Evolutionary conservation across 2,113 vertebrate genomes (phyloP), one percentile per base, ranked within the genome.

Genomic region (Gyps fulvus): DNA sequence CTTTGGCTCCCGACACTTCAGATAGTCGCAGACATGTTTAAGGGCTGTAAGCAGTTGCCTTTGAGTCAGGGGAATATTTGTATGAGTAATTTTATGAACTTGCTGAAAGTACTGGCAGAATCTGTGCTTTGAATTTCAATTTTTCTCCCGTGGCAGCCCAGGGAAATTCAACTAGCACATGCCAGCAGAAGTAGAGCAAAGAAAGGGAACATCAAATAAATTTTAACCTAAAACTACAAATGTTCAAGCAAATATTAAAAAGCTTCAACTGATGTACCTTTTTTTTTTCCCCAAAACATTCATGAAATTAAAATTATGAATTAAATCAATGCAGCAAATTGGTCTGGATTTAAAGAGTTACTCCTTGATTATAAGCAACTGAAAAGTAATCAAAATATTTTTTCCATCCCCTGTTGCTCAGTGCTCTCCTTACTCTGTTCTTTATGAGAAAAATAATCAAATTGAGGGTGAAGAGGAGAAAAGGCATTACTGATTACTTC

Each of bases 371-470:
- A 94, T 43, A 95, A 93, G 89, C 87, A 95, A 94, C 87, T 23
- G 57, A 85, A 94, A 97, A 93, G 79, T 91, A 97, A 97, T 97
- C 91, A 97, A 91, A 95, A 94, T 91, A 91, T 94, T 84, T 87
- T 95, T 93, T 72, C 71, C 81, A 87, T 85, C 95, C 91, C 91
- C 78, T 95, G 91, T 95, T 95, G 91, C 87, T 97, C 82, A 57
- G 65, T 72, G 74, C 82, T 85, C 78, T 93, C 50, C 81, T 93
- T 61, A 54, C 87, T 66, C 87, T 4, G 2, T 58, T 82, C 89
- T 94, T 93, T 80, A 95, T 3, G 36, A 95, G 91, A 83, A 91
- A 92, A 95, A 90, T 94, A 96, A 97, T 95, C 96, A 96, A 91
- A 96, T 90, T 76, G 82, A 93, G 84, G 78, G 92, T 49, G 95